Conservation (phyloP, 2,797 vertebrate genomes). For the Xiphorhynchus erythropygius region DNA sequence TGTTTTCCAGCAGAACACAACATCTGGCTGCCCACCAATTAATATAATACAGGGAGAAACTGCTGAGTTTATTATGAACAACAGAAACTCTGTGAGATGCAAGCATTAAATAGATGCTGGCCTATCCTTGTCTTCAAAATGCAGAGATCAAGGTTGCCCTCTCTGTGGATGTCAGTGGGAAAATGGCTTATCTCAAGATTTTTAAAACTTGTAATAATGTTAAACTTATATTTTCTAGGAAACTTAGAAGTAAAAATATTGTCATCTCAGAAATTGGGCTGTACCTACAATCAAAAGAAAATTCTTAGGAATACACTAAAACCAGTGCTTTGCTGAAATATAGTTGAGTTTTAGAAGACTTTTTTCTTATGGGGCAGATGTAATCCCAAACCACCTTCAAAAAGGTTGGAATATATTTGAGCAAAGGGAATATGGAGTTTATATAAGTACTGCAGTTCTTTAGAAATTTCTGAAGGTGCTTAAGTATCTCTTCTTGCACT, state of each 20-base stretch:
- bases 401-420: not conserved
- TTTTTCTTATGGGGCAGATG: not conserved
- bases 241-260: not conserved
- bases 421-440: not conserved
- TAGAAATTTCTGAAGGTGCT: not conserved
- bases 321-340: not conserved
- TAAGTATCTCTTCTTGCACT: not conserved
- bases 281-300: not conserved
- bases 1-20: constrained; percentile 2
- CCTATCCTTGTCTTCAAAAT: not conserved
- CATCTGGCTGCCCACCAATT: constrained; percentile 20
- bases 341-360: not conserved
- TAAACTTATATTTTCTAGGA: not conserved
- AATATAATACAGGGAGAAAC: not conserved
- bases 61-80: not conserved
- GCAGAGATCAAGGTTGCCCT: not conserved
- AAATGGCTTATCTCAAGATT: not conserved
- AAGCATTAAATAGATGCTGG: not conserved
- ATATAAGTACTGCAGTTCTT: not conserved
- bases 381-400: not conserved
- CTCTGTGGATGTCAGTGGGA: not conserved
- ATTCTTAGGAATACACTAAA: not conserved
- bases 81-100: not conserved
- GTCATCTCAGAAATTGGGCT: not conserved
- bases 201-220: not conserved